Percentiles rank a stretch among this genome's conserved stretches.
phyloP scores from a whole-genome alignment of 2,113 vertebrate genomes.

The Zosterops japonicus region DNA sequence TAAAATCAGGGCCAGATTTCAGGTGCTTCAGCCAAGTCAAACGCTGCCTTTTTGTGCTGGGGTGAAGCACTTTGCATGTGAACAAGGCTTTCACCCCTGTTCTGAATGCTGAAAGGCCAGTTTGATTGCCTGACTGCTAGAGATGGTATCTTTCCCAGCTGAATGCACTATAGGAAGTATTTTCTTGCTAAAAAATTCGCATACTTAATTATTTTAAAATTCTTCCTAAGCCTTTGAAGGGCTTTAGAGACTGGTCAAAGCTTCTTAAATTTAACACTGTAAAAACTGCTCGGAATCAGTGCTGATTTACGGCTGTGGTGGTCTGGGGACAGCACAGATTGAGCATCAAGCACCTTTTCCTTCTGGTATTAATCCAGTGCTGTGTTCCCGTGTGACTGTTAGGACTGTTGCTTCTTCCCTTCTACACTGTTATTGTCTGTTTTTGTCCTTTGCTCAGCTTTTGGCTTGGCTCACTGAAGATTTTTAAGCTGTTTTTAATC shows the following conservation, averaged over 20 bases:
- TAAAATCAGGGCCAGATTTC: slow-evolving; percentile 38
- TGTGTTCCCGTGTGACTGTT: background rate
- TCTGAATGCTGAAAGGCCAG: background rate
- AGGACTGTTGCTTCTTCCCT: background rate
- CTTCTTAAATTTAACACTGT: background rate
- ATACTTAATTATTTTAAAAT: background rate
- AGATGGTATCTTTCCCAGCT: background rate
- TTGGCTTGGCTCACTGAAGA: background rate
- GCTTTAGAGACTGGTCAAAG: background rate
- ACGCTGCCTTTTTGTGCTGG: background rate
- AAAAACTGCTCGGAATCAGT: background rate
- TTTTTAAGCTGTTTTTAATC: slow-evolving; percentile 13
- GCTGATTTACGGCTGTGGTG: background rate
- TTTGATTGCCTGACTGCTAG: background rate
- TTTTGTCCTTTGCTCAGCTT: background rate
- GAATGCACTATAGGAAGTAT: background rate
- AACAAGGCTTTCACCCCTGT: background rate
- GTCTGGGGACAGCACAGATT: background rate
- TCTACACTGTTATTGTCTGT: background rate
- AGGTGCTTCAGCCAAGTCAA: slow-evolving; percentile 41
- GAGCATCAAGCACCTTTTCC: background rate
- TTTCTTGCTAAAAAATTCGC: background rate
- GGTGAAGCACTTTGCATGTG: background rate
- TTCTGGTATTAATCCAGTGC: background rate
- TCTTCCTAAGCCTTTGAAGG: background rate